phyloP scores from a whole-genome alignment of 37 sponge, comb jelly and placozoan genomes.

The Haliclona indistincta region DNA sequence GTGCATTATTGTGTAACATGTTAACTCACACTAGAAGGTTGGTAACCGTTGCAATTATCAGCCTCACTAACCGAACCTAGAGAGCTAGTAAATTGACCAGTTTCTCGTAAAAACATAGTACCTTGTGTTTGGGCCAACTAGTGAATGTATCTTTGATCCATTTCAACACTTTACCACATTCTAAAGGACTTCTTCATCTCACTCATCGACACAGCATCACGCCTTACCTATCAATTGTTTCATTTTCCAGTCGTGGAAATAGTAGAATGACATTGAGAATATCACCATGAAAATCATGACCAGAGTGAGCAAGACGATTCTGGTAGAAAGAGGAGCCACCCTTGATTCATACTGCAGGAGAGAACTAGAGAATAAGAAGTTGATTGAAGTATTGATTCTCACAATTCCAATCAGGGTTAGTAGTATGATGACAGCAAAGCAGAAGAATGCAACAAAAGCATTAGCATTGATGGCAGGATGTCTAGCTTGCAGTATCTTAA shows the following conservation, averaged over 20 bases:
- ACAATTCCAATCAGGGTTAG: constrained; percentile 82
- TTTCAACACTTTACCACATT: neutral
- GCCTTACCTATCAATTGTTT: neutral
- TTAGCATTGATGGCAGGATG: constrained; percentile 91
- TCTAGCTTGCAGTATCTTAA: constrained; percentile 84
- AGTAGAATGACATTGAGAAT: constrained; percentile 60
- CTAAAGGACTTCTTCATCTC: neutral
- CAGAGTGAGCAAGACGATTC: constrained; percentile 15
- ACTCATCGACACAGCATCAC: neutral
- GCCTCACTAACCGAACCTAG: constrained; percentile 32
- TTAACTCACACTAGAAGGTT: constrained; percentile 27
- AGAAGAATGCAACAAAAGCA: constrained; percentile 89
- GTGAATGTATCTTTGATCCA: neutral
- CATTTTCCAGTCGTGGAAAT: constrained; percentile 39
- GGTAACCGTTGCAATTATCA: neutral
- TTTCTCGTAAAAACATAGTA: neutral
- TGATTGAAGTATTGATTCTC: constrained; percentile 4
- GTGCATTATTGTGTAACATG: neutral
- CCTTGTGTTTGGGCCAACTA: neutral
- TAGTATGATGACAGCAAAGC: constrained; percentile 80
- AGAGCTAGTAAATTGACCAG: neutral
- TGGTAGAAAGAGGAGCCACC: neutral
- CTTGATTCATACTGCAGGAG: neutral
- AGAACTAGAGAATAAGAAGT: neutral
- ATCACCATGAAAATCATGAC: constrained; percentile 17